These are phyloP conservation scores for Antheraea pernyi DNA, from an alignment of 1,140 invertebrate species.

Conservation along the genomic window DNA sequence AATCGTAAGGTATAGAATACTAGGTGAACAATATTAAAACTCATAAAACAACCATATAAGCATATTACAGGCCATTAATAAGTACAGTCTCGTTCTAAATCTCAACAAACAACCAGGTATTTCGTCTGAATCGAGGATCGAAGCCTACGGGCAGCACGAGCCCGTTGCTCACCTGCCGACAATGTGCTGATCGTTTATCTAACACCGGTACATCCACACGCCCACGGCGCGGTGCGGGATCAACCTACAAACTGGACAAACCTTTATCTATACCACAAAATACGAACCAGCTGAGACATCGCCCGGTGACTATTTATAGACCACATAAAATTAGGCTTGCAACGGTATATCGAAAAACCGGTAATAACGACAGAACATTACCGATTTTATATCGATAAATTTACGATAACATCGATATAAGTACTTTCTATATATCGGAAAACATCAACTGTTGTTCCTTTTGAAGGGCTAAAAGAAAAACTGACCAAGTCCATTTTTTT, in stretches of 20 bases:
- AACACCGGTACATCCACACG: conserved; percentile 3
- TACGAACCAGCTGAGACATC: background rate
- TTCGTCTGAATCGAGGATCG: conserved; percentile 25
- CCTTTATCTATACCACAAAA: background rate
- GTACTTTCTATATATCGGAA: no score
- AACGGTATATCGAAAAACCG: no score
- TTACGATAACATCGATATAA: no score
- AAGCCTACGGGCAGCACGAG: conserved; percentile 35
- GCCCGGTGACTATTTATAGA: background rate
- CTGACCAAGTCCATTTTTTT: no score
- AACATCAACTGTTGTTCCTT: no score
- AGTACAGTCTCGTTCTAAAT: conserved; percentile 4
- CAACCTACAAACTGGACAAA: background rate
- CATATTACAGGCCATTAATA: conserved; percentile 6
- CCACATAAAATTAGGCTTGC: background rate
- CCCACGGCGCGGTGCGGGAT: background rate
- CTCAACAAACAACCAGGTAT: conserved; percentile 9
- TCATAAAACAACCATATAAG: background rate
- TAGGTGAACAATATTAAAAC: background rate
- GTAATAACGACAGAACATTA: no score
- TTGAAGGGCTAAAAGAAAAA: no score
- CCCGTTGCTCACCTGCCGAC: conserved; percentile 43
- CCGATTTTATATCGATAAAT: no score
- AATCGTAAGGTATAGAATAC: no score
- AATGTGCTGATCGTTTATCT: conserved; percentile 26